phyloP scores from a whole-genome alignment of 2,888 invertebrate species.

The Allophyes oxyacanthae region DNA sequence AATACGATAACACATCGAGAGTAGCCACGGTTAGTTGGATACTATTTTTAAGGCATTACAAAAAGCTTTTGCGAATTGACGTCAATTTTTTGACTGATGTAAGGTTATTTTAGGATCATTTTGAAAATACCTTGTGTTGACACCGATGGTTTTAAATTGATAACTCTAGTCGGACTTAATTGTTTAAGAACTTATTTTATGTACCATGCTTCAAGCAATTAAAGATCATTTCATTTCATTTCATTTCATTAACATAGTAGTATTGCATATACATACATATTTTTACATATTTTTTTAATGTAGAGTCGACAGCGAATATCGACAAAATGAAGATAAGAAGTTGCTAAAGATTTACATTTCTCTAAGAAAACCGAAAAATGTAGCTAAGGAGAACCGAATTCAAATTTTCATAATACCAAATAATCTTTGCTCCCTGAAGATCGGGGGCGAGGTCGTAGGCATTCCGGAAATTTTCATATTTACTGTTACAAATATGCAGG shows the following conservation, averaged over 20 bases:
- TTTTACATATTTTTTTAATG: neutral
- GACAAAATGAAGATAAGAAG: constrained; percentile 1
- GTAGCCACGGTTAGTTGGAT: constrained; percentile 44
- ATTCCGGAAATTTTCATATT: constrained; percentile 89
- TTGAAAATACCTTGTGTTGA: too few relatives aligned
- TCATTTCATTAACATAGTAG: too few relatives aligned
- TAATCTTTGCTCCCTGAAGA: constrained; percentile 83
- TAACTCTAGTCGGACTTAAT: too few relatives aligned
- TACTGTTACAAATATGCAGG: constrained; percentile 90
- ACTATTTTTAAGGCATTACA: constrained; percentile 42
- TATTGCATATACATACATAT: too few relatives aligned
- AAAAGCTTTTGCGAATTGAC: constrained; percentile 27
- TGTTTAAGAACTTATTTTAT: too few relatives aligned
- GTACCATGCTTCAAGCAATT: neutral
- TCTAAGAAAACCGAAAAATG: constrained; percentile 50
- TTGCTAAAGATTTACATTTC: constrained; percentile 10
- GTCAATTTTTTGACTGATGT: neutral
- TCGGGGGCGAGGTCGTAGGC: constrained; percentile 80
- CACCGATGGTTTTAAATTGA: too few relatives aligned
- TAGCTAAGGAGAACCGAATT: constrained; percentile 59
- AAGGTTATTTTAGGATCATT: constrained; percentile 1
- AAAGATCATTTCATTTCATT: too few relatives aligned
- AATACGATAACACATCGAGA: constrained; percentile 62
- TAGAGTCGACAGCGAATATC: constrained; percentile 5
- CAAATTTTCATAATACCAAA: constrained; percentile 81